Conservation (phyloP, 2,113 vertebrate genomes). For the Ophiodon elongatus region DNA sequence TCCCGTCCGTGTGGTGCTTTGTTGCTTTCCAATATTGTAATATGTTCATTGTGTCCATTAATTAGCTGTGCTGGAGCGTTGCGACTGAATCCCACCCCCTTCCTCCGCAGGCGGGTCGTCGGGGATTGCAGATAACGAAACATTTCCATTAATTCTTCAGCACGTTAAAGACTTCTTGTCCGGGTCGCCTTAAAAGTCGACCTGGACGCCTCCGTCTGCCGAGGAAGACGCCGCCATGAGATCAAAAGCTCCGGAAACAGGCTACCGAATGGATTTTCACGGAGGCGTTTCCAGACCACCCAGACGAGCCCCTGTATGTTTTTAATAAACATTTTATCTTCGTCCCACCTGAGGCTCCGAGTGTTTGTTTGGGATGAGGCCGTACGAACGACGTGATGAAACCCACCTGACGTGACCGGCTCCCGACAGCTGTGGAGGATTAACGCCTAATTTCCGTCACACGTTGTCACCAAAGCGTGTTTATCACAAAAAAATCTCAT, state of each 20-base stretch:
- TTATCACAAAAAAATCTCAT: neutral
- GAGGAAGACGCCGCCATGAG: neutral
- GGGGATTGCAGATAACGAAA: no score
- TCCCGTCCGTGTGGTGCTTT: no score
- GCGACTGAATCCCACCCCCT: neutral
- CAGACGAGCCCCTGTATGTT: neutral
- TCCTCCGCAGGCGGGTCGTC: no score
- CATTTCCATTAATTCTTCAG: no score
- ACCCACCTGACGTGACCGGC: neutral
- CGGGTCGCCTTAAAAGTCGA: no score
- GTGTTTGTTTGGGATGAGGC: neutral
- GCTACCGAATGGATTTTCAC: neutral
- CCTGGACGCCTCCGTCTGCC: neutral
- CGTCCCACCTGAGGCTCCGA: neutral
- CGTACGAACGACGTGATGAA: neutral
- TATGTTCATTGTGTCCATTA: no score
- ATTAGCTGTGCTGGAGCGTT: neutral
- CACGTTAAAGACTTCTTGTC: neutral
- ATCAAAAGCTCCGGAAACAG: neutral
- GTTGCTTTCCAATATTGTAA: no score
- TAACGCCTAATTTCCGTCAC: neutral
- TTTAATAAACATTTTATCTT: neutral
- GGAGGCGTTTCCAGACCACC: neutral
- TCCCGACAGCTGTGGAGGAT: neutral
- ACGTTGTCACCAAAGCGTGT: neutral